phyloP scores from a whole-genome alignment of 2,113 vertebrate genomes.

The Poicephalus gulielmi region DNA sequence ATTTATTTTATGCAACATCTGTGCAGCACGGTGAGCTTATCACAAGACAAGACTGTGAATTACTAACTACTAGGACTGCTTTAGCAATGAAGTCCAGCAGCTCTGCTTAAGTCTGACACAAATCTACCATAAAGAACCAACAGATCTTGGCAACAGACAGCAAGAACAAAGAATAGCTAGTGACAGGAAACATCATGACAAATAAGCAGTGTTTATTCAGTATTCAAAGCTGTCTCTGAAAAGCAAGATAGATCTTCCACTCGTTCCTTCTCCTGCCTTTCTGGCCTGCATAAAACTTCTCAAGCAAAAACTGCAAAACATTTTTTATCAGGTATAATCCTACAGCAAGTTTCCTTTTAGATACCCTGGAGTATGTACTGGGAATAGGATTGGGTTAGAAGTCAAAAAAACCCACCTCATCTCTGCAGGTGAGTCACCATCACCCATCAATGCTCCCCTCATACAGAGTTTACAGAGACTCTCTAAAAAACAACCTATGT shows the following conservation, averaged over 20 bases:
- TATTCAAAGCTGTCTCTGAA: not conserved
- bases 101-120: not conserved
- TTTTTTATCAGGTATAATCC: not conserved
- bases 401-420: not conserved
- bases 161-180: not conserved
- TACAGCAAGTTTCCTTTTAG: not conserved
- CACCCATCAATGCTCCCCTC: not conserved
- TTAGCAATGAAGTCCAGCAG: not conserved
- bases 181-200: not conserved
- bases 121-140: not conserved
- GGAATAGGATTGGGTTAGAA: not conserved
- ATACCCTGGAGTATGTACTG: not conserved
- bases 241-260: not conserved
- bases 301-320: not conserved
- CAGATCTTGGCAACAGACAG: not conserved
- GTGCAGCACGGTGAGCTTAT: not conserved
- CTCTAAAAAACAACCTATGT: not conserved
- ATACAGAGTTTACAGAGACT: not conserved
- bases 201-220: not conserved
- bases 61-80: not conserved
- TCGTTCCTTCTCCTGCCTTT: not conserved
- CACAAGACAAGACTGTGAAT: not conserved
- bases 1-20: constrained; percentile 14
- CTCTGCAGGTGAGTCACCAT: not conserved
- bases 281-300: not conserved